Conservation (phyloP, 2,888 invertebrate genomes). For the Malthinus flaveolus region DNA sequence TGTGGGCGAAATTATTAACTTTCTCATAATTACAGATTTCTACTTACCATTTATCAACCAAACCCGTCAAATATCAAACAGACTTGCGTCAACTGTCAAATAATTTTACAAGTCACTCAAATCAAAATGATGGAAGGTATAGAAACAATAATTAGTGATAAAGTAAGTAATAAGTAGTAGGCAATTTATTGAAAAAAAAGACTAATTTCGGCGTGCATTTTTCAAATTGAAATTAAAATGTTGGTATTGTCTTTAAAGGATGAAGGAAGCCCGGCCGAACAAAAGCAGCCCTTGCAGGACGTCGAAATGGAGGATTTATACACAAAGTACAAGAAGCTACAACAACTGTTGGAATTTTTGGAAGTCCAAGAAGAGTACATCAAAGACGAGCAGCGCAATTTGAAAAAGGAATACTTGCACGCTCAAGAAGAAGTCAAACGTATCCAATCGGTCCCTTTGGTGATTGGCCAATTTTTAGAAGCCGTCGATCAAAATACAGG, state of each 20-base stretch:
- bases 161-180: conserved; percentile 13
- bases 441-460: conserved; percentile 97
- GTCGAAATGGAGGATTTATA: conserved; percentile 91
- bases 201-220: conserved; percentile 4
- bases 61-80: not conserved
- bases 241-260: conserved; percentile 57
- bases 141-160: conserved; percentile 27
- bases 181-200: not conserved
- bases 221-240: conserved; percentile 9
- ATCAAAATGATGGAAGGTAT: conserved; percentile 24
- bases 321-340: conserved; percentile 96
- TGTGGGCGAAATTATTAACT: too few species aligned
- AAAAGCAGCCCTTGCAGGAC: conserved; percentile 75
- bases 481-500: conserved; percentile 99
- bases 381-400: conserved; percentile 97
- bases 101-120: conserved; percentile 17
- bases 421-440: conserved; percentile 98
- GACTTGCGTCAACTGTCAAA: not conserved
- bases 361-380: conserved; percentile 99
- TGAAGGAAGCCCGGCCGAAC: conserved; percentile 68
- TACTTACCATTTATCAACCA: not conserved
- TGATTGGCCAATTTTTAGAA: conserved; percentile 98
- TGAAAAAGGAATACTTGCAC: conserved; percentile 98
- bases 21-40: too few species aligned
- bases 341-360: conserved; percentile 93